Evolutionary conservation across 1,140 invertebrate genomes (phyloP), one percentile per base, ranked within the genome.

Genomic region (Drosophila simulans): DNA sequence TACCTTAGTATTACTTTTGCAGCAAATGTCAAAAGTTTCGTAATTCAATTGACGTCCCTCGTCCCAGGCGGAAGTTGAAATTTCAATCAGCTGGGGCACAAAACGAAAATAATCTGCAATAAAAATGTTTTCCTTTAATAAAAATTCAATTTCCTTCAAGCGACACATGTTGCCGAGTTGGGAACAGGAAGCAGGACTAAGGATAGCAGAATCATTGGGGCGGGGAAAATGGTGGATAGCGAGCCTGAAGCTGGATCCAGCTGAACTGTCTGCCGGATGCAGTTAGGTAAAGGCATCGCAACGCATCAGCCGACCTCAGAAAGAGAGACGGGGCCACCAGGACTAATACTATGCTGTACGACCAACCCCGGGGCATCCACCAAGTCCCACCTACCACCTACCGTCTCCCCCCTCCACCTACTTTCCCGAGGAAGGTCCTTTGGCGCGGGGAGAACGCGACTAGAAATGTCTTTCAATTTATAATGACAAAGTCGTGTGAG

Each of bases 81-180:
- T 88, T 88, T 88, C 83, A 88, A 89, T 86, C 82, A 81, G 78
- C 78, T 49, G 15, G 54, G 31, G 60, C 37, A 68, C 49, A 80
- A 89, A 88, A 84, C 76, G 86, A 90, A 90, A 90, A 90, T 90
- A 90, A 90, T 90, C 86, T 86, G 76, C 86, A 90, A 90, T 90
- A 86, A 90, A 90, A 90, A 90, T 90, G 86, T 90, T 90, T 90
- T 90, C 86, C 86, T 90, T 90, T 90, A 90, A 90, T 90, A 90
- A 90, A 90, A 90, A 90, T 90, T 90, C 81, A 90, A 90, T 90
- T 90, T 90, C 85, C 85, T 90, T 73, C 65, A 80, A 84, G 86
- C 86, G 81, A 90, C 85, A 90, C 85, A 90, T 90, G 85, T 90
- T 90, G 79, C 77, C 49, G 58, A 60, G 68, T 60, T 62, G 59